Evolutionary conservation across 2,888 invertebrate genomes (phyloP), one percentile per base, ranked within the genome.

Genomic region (Temnothorax rugatulus): DNA sequence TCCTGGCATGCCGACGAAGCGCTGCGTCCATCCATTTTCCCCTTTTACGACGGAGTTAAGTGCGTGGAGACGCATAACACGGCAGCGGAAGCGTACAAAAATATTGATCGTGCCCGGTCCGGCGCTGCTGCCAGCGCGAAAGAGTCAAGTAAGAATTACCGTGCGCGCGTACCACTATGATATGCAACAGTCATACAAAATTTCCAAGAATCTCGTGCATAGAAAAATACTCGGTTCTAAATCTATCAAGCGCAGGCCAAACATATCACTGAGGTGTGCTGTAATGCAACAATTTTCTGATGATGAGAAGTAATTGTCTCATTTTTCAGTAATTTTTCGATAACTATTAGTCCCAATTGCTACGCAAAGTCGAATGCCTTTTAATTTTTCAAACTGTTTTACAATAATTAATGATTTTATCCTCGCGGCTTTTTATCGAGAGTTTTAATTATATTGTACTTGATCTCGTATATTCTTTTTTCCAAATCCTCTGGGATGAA

Each of bases 71-170:
- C 41, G 54, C 63, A 54, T 82, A 82, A 79, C 73, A 59, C 63
- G 82, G 13, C 54, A 34, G 68, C 38, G 29, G 41, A n/a, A 52
- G 44, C 64, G 47, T 82, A 84, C 64, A 57, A 82, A 73, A 84
- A 84, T 84, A 84, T 84, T 83, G 84, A 84, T 84, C 84, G 82
- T n/a, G 71, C n/a, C 52, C n/a, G 61, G 21, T 29, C 47, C 29
- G 59, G 13, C 34, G 81, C 21, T 52, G 50, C 82, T 41, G 50
- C 82, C 66, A 73, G 63, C 29, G 57, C 54, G 25, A 64, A 63
- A 63, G 44, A 84, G 47, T 59, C 71, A 79, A 73, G 47, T 18
- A 59, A 79, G 57, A 59, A 68, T 68, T 77, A 77, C 13, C 41
- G 74, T 18, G 25, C 21, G 41, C n/a, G 47, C 38, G 29, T 79